phyloP scores from a whole-genome alignment of 2,797 vertebrate genomes.

The Anabas testudineus region DNA sequence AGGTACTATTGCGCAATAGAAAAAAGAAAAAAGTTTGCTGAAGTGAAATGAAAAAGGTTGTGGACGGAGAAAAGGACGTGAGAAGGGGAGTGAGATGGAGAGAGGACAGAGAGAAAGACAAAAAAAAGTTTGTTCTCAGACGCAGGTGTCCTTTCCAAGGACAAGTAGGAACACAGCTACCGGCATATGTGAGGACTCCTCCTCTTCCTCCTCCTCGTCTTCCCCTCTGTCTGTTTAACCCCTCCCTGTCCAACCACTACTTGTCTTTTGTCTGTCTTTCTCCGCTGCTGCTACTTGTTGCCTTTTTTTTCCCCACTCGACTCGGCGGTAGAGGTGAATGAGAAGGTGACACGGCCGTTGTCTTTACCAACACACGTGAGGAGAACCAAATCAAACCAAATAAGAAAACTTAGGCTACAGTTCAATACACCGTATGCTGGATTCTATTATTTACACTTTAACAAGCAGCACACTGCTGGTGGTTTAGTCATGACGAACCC shows the following conservation, averaged over 20 bases:
- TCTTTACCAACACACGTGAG: too few relatives aligned
- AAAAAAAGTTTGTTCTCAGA: conserved; percentile 56
- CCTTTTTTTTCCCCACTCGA: not conserved
- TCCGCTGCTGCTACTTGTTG: conserved; percentile 15
- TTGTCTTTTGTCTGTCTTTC: conserved; percentile 41
- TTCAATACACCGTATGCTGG: not conserved
- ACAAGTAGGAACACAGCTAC: conserved; percentile 60
- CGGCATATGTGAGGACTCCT: conserved; percentile 69
- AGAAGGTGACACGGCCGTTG: not conserved
- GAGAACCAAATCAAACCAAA: too few relatives aligned
- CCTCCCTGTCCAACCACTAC: conserved; percentile 55
- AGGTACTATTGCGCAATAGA: not conserved
- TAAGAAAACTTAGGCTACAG: too few relatives aligned
- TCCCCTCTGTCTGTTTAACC: conserved; percentile 40
- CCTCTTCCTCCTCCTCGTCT: conserved; percentile 34
- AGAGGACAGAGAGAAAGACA: conserved; percentile 48
- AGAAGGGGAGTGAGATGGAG: conserved; percentile 11
- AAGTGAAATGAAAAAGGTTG: not conserved
- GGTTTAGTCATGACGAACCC: not conserved
- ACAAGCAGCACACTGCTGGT: not conserved
- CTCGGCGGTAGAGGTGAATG: conserved; percentile 22
- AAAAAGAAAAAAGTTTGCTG: not conserved
- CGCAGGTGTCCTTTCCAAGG: conserved; percentile 74
- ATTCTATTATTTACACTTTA: not conserved
- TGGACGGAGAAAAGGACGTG: not conserved